These are phyloP conservation scores for Egretta garzetta DNA, from an alignment of 2,113 vertebrate genomes.

Conservation along the genomic window DNA sequence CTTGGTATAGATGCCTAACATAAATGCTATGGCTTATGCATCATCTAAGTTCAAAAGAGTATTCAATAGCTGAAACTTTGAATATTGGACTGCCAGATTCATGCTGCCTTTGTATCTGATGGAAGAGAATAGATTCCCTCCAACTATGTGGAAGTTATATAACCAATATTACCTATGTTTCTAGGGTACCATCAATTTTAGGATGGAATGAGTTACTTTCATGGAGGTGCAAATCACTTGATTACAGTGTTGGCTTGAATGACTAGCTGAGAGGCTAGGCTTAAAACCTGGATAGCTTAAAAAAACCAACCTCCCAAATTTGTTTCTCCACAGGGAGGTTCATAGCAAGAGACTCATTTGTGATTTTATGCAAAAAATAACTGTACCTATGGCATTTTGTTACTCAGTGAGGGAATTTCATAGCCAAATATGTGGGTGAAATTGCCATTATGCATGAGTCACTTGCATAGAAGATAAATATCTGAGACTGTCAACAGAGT, in stretches of 20 bases:
- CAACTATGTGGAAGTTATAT: background rate
- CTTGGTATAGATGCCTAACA: background rate
- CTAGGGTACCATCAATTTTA: background rate
- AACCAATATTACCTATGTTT: background rate
- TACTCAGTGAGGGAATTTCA: background rate
- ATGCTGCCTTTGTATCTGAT: background rate
- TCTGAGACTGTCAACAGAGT: constrained; percentile 22
- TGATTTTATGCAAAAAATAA: background rate
- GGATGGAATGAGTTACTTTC: background rate
- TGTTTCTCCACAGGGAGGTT: background rate
- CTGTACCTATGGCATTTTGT: background rate
- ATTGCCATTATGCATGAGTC: background rate
- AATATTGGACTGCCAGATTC: background rate
- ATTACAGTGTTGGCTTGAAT: background rate
- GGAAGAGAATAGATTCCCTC: background rate
- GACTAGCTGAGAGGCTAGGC: background rate
- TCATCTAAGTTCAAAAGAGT: background rate
- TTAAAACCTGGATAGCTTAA: background rate
- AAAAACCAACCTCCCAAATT: background rate
- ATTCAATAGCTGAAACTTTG: background rate
- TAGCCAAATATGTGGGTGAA: background rate
- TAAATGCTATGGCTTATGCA: background rate
- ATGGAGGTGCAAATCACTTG: background rate
- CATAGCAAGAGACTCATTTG: background rate
- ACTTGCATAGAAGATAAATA: background rate